A percentile compares a stretch with the other conserved stretches of the same genome.
Conservation (phyloP, 2,113 vertebrate species). For the Oreocharis arfaki region DNA sequence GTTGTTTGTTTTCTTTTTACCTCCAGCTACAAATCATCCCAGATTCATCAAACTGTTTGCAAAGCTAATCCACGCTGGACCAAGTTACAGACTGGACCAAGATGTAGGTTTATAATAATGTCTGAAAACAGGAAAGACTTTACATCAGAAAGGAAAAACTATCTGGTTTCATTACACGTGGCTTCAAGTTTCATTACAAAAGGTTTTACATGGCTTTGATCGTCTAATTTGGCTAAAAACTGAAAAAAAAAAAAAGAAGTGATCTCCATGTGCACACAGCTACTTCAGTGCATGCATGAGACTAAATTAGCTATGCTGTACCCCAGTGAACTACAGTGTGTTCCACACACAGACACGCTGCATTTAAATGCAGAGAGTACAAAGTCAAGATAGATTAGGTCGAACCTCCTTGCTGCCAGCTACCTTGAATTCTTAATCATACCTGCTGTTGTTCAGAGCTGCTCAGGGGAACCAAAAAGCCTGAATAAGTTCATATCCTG, state of each 20-base stretch:
- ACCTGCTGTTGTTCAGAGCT: not conserved
- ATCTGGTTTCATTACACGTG: conserved; percentile 58
- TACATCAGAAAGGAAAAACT: conserved; percentile 54
- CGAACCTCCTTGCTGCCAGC: not conserved
- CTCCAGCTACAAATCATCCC: conserved; percentile 33
- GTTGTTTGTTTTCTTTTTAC: conserved; percentile 42
- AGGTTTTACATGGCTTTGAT: conserved; percentile 52
- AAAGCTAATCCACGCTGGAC: conserved; percentile 46
- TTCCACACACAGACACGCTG: not conserved
- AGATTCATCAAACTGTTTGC: conserved; percentile 49
- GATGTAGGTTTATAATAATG: conserved; percentile 52
- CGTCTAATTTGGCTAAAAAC: conserved; percentile 34
- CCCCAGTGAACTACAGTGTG: not conserved
- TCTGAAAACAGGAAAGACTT: conserved; percentile 57
- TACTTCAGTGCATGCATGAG: not conserved
- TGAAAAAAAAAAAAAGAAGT: not conserved
- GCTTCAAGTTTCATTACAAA: conserved; percentile 56
- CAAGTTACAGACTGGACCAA: conserved; percentile 31
- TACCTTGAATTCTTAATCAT: conserved; percentile 7
- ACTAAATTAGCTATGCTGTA: not conserved
- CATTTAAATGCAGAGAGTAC: not conserved
- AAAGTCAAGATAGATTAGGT: conserved; percentile 13
- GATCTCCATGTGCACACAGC: not conserved
- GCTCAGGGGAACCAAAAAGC: not conserved
- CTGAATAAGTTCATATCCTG: not conserved